Evolutionary conservation across 2,797 vertebrate species (phyloP).

Genomic region (Acanthurus tractus): DNA sequence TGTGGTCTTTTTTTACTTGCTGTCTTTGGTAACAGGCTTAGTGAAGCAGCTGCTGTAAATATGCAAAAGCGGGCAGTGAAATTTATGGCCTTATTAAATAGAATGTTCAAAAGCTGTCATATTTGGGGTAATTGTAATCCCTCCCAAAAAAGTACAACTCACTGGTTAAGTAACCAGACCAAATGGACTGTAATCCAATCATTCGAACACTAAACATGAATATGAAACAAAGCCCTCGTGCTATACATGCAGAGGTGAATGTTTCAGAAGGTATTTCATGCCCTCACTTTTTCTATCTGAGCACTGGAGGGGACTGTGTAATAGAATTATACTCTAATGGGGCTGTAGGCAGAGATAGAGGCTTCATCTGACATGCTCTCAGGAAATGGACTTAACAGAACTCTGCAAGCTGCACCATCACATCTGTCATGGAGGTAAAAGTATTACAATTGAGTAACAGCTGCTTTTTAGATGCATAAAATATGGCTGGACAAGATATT

Average conservation of each 20-base stretch:
- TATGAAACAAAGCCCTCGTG: conserved; percentile 25
- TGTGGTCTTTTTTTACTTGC: conserved; percentile 1
- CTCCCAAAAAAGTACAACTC: conserved; percentile 10
- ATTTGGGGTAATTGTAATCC: conserved; percentile 5
- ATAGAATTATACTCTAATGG: conserved; percentile 74
- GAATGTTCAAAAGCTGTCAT: conserved; percentile 19
- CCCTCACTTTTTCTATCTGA: conserved; percentile 46
- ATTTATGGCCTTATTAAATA: conserved; percentile 24
- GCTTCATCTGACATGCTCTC: conserved; percentile 62
- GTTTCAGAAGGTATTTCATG: conserved; percentile 57
- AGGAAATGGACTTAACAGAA: conserved; percentile 72
- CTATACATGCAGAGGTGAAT: conserved; percentile 53
- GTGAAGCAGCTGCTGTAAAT: conserved; percentile 31
- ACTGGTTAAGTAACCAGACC: conserved; percentile 18
- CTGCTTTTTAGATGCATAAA: conserved; percentile 57
- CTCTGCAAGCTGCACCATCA: conserved; percentile 50
- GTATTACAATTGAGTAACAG: conserved; percentile 65
- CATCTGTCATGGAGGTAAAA: conserved; percentile 67
- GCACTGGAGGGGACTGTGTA: conserved; percentile 57
- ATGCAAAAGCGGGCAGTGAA: conserved; percentile 13
- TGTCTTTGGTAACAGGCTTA: conserved; percentile 16
- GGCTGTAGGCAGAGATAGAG: conserved; percentile 59
- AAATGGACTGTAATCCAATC: conserved; percentile 52
- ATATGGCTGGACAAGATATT: conserved; percentile 42
- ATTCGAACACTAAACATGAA: conserved; percentile 31